Conservation (phyloP, 2,113 vertebrate species). For the Microcebus murinus region DNA sequence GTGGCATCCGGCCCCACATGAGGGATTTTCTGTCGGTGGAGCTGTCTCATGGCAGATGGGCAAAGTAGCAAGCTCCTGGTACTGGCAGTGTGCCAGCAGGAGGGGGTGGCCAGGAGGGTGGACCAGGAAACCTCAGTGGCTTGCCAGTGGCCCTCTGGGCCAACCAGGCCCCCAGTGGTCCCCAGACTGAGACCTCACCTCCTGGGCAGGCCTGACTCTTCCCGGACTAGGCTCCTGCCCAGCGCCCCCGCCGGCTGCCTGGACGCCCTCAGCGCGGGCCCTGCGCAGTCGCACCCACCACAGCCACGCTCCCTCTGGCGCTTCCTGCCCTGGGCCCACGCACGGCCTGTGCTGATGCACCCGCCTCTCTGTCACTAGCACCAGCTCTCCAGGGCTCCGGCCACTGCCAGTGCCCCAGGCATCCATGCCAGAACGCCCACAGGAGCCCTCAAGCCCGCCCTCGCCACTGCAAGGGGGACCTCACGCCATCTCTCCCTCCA, state of each 20-base stretch:
- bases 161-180: neutral
- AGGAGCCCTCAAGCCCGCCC: neutral
- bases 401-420: neutral
- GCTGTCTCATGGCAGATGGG: neutral
- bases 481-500: neutral
- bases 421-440: neutral
- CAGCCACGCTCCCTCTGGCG: neutral
- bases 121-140: neutral
- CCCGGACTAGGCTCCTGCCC: neutral
- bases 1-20: rapidly evolving
- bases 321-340: neutral
- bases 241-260: neutral
- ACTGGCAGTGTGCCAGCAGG: neutral
- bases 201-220: neutral
- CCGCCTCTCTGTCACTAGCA: neutral
- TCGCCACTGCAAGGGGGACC: neutral
- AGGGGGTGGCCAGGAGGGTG: neutral
- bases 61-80: neutral
- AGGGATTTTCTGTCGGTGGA: neutral
- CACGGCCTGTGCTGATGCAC: neutral
- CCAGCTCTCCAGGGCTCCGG: neutral
- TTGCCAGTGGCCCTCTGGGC: neutral
- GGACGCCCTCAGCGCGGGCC: neutral
- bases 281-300: neutral
- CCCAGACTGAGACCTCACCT: neutral